Evolutionary conservation across 2,797 vertebrate genomes (phyloP).

Genomic region (Cheirogaleus major): DNA sequence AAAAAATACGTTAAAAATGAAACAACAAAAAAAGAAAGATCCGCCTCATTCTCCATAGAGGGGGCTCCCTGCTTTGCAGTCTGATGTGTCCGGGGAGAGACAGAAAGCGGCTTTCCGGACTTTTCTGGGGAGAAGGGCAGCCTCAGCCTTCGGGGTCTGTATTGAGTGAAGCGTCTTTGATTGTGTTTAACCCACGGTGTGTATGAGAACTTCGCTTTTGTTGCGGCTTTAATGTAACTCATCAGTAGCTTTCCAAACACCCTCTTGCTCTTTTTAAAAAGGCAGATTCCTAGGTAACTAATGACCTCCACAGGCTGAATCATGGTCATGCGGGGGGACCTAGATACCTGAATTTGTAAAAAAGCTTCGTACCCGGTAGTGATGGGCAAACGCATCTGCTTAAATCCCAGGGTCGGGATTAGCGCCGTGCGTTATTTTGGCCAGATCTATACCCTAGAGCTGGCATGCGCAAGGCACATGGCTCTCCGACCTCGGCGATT

Average conservation of each 20-base stretch:
- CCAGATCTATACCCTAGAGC: neutral
- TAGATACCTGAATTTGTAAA: accelerated
- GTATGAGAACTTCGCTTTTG: neutral
- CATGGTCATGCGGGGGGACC: accelerated
- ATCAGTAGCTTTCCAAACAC: neutral
- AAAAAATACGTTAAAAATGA: neutral
- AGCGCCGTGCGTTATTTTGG: accelerated
- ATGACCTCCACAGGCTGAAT: accelerated
- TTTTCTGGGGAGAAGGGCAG: neutral
- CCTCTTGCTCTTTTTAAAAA: neutral
- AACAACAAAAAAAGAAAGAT: neutral
- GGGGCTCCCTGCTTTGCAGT: accelerated
- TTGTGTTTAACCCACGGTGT: neutral
- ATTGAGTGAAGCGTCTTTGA: neutral
- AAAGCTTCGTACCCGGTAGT: accelerated
- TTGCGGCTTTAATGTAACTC: neutral
- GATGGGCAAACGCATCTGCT: accelerated
- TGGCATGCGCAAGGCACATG: accelerated
- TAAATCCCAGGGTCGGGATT: too few relatives aligned
- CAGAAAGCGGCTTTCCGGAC: neutral
- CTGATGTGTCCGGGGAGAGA: neutral
- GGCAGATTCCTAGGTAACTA: neutral
- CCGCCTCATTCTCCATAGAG: accelerated
- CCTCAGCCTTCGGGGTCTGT: neutral
- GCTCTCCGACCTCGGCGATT: neutral